Evolutionary conservation across 2,797 vertebrate genomes (phyloP).

Genomic region (Scomberomorus guttatus): DNA sequence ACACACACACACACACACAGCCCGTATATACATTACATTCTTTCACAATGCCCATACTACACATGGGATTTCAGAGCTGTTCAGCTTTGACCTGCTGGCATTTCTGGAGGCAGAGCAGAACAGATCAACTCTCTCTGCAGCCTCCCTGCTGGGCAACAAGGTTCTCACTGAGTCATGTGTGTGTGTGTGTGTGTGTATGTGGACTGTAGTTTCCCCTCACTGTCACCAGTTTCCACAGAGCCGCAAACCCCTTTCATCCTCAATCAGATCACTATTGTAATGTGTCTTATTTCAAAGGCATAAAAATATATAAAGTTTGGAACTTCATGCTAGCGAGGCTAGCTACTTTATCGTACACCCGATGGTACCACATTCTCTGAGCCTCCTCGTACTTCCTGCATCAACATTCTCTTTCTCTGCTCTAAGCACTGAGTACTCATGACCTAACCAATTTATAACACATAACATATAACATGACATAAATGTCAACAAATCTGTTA

Average conservation of each 20-base stretch:
- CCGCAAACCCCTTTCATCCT: slow-evolving; percentile 57
- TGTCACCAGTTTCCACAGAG: slow-evolving; percentile 45
- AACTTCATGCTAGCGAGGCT: too few species aligned
- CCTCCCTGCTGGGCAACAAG: slow-evolving; percentile 68
- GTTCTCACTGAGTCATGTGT: slow-evolving; percentile 70
- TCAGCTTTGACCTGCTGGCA: slow-evolving; percentile 68
- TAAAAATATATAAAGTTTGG: too few species aligned
- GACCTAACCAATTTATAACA: too few species aligned
- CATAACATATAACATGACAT: too few species aligned
- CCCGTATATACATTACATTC: background rate
- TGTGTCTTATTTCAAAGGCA: too few species aligned
- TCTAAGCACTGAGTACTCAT: too few species aligned
- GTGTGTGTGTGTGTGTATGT: slow-evolving; percentile 52
- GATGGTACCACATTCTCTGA: too few species aligned
- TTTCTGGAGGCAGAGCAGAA: slow-evolving; percentile 67
- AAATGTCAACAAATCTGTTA: too few species aligned
- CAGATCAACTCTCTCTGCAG: slow-evolving; percentile 59
- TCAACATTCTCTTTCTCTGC: too few species aligned
- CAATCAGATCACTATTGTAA: slow-evolving; percentile 45
- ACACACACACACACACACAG: too few species aligned
- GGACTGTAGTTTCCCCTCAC: slow-evolving; percentile 51
- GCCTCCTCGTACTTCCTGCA: too few species aligned
- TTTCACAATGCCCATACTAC: slow-evolving; percentile 15
- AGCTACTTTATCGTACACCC: too few species aligned
- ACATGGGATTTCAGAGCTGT: slow-evolving; percentile 43